A percentile compares a stretch with the other conserved stretches of the same genome.
Conservation (phyloP, 2,113 vertebrate genomes). For the Crypturellus undulatus region DNA sequence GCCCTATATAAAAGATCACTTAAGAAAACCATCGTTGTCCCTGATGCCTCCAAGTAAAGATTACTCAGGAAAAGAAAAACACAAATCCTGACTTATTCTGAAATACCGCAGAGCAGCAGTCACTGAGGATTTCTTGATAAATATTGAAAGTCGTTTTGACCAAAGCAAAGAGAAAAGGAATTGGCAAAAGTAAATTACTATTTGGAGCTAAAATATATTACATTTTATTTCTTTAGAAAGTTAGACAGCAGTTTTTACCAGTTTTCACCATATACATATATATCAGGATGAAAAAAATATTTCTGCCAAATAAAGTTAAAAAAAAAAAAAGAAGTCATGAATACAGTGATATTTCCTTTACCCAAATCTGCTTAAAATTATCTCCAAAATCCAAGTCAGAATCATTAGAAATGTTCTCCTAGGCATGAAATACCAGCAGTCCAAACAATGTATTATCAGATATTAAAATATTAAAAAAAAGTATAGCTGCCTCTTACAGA, state of each 20-base stretch:
- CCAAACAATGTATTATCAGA: not conserved
- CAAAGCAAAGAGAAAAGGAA: not conserved
- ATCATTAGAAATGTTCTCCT: not conserved
- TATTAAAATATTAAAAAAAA: not conserved
- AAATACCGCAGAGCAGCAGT: not conserved
- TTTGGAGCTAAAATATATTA: not conserved
- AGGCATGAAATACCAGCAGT: not conserved
- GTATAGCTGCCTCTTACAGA: not conserved
- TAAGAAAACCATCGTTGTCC: not conserved
- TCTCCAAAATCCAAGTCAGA: not conserved
- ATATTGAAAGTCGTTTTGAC: not conserved
- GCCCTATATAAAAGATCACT: not conserved
- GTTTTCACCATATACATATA: not conserved
- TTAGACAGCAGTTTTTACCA: not conserved
- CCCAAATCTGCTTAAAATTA: not conserved
- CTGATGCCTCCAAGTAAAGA: not conserved
- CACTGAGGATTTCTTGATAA: not conserved
- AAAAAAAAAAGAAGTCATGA: not conserved
- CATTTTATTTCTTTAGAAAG: not conserved
- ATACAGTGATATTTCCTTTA: not conserved
- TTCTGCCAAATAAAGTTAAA: not conserved
- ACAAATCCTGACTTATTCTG: not conserved
- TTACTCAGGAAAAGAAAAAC: not conserved
- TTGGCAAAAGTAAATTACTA: not conserved
- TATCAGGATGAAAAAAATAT: accelerated